Evolutionary conservation across 1,140 invertebrate genomes (phyloP).

Genomic region (Cydia splendana): DNA sequence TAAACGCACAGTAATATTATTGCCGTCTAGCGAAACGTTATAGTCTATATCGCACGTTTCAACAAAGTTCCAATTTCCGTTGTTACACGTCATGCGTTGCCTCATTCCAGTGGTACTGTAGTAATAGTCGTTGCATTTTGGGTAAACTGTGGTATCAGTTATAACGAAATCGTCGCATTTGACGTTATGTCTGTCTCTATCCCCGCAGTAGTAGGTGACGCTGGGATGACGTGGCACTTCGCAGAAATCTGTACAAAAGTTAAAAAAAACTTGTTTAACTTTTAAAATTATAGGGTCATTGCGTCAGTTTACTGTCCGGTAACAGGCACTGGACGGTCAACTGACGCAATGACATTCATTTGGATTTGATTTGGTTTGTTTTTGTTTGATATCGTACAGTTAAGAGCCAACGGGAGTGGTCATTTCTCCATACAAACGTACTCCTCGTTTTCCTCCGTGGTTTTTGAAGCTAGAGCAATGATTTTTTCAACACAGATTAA

Average conservation of each 20-base stretch:
- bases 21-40: not conserved
- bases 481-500: too few species aligned
- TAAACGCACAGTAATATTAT: not conserved
- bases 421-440: too few species aligned
- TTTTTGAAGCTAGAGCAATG: too few species aligned
- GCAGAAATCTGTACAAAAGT: conserved; percentile 47
- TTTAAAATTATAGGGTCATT: too few species aligned
- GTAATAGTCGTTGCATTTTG: not conserved
- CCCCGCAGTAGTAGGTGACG: not conserved
- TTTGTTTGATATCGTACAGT: too few species aligned
- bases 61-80: not conserved
- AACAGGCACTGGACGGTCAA: too few species aligned
- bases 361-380: too few species aligned
- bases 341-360: too few species aligned
- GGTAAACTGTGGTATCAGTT: not conserved
- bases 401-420: too few species aligned
- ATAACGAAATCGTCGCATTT: not conserved
- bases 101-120: not conserved
- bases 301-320: too few species aligned
- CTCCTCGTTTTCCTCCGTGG: too few species aligned
- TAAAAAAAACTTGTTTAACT: too few species aligned
- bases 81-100: not conserved
- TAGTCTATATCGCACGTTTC: not conserved
- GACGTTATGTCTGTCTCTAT: not conserved
- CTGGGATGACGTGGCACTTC: conserved; percentile 34